Conservation (phyloP, 23 tunicate genomes). For the Aplidium turbinatum region DNA sequence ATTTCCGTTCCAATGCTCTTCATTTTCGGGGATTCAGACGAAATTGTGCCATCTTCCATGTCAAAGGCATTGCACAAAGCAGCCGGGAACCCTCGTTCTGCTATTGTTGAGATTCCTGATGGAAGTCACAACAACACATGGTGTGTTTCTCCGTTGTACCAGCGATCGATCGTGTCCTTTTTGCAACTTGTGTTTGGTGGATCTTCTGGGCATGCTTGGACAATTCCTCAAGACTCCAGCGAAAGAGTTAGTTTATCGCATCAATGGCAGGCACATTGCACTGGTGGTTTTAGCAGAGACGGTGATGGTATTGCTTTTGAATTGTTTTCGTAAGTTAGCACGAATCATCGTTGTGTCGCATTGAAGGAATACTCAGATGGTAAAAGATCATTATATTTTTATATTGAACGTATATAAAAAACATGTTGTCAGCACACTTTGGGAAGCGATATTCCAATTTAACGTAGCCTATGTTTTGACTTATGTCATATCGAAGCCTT, state of each 20-base stretch:
- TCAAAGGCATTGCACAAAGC: conserved; percentile 41
- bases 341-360: too few species aligned
- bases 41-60: conserved; percentile 63
- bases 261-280: too few species aligned
- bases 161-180: conserved; percentile 34
- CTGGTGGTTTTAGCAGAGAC: too few species aligned
- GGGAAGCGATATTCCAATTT: too few species aligned
- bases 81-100: conserved; percentile 67
- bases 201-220: background rate
- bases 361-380: too few species aligned
- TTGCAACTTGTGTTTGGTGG: conserved; percentile 48
- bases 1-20: conserved; percentile 63
- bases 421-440: too few species aligned
- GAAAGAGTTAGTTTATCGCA: conserved; percentile 40
- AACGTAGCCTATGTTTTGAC: too few species aligned
- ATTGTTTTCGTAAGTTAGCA: too few species aligned
- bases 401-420: too few species aligned
- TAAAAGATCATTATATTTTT: too few species aligned
- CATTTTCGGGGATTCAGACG: conserved; percentile 69
- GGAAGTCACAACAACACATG: conserved; percentile 89
- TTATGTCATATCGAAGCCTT: too few species aligned
- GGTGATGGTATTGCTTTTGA: too few species aligned
- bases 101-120: conserved; percentile 49
- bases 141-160: conserved; percentile 65
- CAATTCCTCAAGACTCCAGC: conserved; percentile 24